Conservation (phyloP, 2,797 vertebrate genomes). For the Tiaroga cobitis region DNA sequence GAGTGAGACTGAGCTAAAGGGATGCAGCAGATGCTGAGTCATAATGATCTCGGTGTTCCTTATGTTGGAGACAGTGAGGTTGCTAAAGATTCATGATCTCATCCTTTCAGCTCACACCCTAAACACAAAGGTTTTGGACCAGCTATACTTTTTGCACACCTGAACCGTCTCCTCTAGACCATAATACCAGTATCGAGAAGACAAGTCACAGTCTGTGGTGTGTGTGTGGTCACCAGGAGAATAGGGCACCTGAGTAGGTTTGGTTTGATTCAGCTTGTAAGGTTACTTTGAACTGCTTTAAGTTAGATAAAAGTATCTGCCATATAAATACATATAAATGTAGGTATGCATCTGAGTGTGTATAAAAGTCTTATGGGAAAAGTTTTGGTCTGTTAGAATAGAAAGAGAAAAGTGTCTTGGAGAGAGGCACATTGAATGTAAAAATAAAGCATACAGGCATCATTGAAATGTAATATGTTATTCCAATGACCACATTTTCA, state of each 20-base stretch:
- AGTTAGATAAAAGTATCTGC: neutral
- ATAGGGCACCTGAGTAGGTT: neutral
- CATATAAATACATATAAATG: neutral
- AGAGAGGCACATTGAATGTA: neutral
- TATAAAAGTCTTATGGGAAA: neutral
- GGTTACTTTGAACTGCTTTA: neutral
- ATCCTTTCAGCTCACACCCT: no score
- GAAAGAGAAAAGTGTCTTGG: conserved; percentile 3
- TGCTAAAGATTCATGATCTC: neutral
- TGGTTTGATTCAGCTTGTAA: neutral
- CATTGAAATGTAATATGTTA: conserved; percentile 16
- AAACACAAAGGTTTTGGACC: neutral
- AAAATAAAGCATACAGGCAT: conserved; percentile 11
- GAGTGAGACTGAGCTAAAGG: neutral
- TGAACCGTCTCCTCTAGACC: neutral
- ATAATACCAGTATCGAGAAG: neutral
- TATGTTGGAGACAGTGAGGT: conserved; percentile 1
- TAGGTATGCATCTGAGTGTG: neutral
- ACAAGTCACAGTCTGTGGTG: neutral
- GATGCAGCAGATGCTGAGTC: conserved; percentile 23
- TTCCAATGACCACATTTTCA: conserved; percentile 5
- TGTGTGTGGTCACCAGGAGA: neutral
- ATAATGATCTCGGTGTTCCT: conserved; percentile 10
- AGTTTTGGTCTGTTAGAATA: neutral
- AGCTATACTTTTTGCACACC: neutral